These are phyloP conservation scores for Protophormia terraenovae DNA, from an alignment of 2,888 invertebrate species.

Conservation along the genomic window DNA sequence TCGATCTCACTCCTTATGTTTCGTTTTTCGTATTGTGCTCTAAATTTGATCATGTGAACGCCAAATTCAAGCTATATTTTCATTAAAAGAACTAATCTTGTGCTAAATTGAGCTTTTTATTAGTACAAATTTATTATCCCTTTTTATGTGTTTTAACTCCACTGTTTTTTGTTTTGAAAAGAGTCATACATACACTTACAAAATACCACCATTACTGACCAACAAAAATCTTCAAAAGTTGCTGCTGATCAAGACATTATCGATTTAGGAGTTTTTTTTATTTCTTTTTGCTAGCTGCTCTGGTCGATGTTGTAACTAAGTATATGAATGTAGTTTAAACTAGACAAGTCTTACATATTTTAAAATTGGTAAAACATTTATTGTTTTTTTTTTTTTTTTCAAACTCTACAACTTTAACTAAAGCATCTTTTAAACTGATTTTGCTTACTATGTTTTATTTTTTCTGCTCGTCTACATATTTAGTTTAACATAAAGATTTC, in stretches of 20 bases:
- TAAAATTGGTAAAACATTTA: slow-evolving; percentile 64
- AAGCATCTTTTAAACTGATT: slow-evolving; percentile 62
- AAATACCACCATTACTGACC: neutral
- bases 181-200: neutral
- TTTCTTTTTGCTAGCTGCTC: slow-evolving; percentile 13
- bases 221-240: slow-evolving; percentile 23
- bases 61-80: too few species aligned
- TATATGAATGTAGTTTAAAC: slow-evolving; percentile 33
- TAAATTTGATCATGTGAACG: too few species aligned
- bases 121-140: too few species aligned
- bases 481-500: slow-evolving; percentile 58
- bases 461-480: slow-evolving; percentile 7
- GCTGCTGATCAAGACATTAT: slow-evolving; percentile 79
- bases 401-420: slow-evolving; percentile 1
- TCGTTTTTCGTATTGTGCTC: too few species aligned
- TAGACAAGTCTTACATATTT: slow-evolving; percentile 59
- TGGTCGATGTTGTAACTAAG: slow-evolving; percentile 23
- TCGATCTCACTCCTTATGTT: too few species aligned
- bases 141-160: neutral
- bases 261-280: slow-evolving; percentile 69
- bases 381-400: slow-evolving; percentile 40
- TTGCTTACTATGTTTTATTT: neutral
- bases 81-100: too few species aligned
- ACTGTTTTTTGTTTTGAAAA: neutral
- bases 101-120: too few species aligned